Base-by-base conservation (phyloP, 2,797 vertebrate species). In the Mionectes olivaceus region DNA sequence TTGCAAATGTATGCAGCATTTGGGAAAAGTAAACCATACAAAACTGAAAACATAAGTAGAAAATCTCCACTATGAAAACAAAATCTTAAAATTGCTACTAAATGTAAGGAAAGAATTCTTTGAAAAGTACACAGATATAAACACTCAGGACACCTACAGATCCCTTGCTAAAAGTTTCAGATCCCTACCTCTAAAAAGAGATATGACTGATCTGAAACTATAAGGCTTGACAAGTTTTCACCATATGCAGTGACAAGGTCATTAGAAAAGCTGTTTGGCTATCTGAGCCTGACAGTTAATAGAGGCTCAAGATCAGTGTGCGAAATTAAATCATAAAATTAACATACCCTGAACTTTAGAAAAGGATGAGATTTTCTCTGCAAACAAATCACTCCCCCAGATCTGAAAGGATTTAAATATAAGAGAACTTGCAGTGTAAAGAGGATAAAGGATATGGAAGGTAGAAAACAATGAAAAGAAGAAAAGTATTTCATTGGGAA, bases 1-100 rank as follows among this genome's bases (percentile, higher is more conserved):
- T 69, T 89, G 68, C 63, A 97, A 93, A 94, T 37, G 32, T 73
- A 93, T 73, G 90, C 88, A 91, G 73, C 44, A 69, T 33, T 67
- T 44, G 55, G 68, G 52, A 80, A 95, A 93, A 90, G 49, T 70
- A 94, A 96, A 92, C 19, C 13, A 55, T n/a, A 83, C 32, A 75
- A 90, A 78, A 76, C 44, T 46, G 56, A 96, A 76, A 92, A 70
- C 23, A 65, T 78, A 80, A 96, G 86, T 37, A 87, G 46, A 95
- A 91, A 79, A n/a, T 39, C n/a, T 83, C 53, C n/a, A 52, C 11
- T 59, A 25, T 76, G 43, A 92, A 93, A 91, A 91, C 13, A 75
- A 91, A 70, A 84, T 35, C 41, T 82, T 67, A 44, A 74, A 79
- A 71, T 70, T 80, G 12, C 19, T 87, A 65, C 33, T 77, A 83